Evolutionary conservation across 2,113 vertebrate genomes (phyloP).

Genomic region (Rafetus swinhoei): DNA sequence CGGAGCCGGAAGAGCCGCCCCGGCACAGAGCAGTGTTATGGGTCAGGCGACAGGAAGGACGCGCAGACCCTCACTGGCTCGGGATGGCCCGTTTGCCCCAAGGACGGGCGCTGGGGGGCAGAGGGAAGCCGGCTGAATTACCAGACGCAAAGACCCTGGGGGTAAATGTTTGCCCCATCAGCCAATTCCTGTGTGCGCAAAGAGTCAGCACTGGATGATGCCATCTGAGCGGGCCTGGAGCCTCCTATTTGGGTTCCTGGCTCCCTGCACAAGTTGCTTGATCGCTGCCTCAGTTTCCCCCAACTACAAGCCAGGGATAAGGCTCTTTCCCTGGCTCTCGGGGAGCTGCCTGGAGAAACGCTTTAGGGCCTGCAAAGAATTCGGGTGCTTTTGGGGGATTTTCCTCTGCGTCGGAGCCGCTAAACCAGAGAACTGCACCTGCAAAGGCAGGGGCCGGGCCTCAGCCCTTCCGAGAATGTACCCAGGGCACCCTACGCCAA

Average conservation of each 20-base stretch:
- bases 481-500: too few relatives aligned
- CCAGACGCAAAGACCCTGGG: background rate
- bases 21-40: background rate
- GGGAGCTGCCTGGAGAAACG: background rate
- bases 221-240: background rate
- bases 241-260: background rate
- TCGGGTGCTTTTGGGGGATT: background rate
- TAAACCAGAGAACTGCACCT: background rate
- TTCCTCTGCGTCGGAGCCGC: background rate
- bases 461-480: too few relatives aligned
- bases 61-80: background rate
- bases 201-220: background rate
- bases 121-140: background rate
- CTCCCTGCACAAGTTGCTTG: background rate
- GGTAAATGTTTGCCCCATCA: background rate
- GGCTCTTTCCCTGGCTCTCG: background rate
- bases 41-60: background rate
- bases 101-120: background rate
- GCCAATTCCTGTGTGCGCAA: background rate
- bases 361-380: background rate
- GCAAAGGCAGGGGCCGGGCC: background rate
- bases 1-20: too few relatives aligned
- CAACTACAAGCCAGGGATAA: background rate
- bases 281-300: background rate
- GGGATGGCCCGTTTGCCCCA: background rate